These are phyloP conservation scores for Urophycis tenuis DNA, from an alignment of 2,797 vertebrate species.

Conservation along the genomic window DNA sequence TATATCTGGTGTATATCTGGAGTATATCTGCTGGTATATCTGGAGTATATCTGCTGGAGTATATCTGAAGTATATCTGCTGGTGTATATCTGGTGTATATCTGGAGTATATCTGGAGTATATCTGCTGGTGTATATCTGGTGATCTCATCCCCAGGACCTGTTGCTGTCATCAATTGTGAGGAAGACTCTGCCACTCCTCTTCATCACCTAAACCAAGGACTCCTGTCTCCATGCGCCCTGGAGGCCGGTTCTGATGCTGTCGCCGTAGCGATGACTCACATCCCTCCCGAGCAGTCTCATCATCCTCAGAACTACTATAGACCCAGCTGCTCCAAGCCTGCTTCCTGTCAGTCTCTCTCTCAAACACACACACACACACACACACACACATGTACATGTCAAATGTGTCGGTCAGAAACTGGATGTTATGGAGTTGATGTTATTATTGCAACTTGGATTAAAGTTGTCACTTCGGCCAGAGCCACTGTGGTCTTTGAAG, in stretches of 20 bases:
- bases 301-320: neutral
- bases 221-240: conserved; percentile 90
- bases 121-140: neutral
- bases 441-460: no score
- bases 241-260: conserved; percentile 86
- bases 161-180: conserved; percentile 97
- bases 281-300: conserved; percentile 85
- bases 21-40: no score
- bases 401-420: no score
- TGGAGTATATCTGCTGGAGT: no score
- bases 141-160: conserved; percentile 70
- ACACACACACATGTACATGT: no score
- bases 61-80: no score
- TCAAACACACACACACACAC: neutral
- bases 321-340: neutral
- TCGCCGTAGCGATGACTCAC: conserved; percentile 97
- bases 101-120: no score
- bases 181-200: conserved; percentile 96
- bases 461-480: no score
- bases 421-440: no score
- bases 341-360: neutral
- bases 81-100: no score
- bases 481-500: no score
- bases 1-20: no score
- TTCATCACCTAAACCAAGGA: conserved; percentile 96